phyloP scores from a whole-genome alignment of 2,797 vertebrate genomes.

The Rhinella marina region DNA sequence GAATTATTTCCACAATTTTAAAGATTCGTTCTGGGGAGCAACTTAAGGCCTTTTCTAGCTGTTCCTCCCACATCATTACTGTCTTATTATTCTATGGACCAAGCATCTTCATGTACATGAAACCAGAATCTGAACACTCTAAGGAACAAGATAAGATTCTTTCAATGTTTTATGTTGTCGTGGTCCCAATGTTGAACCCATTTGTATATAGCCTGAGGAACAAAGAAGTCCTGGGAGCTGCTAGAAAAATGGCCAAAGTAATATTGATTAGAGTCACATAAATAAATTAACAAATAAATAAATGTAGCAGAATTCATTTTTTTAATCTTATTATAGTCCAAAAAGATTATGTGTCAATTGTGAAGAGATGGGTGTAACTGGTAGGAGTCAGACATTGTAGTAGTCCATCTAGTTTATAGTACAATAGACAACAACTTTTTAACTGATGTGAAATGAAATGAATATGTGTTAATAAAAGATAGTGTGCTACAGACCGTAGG shows the following conservation, averaged over 20 bases:
- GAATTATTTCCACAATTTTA: neutral
- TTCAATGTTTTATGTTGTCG: slow-evolving; percentile 21
- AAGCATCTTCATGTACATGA: slow-evolving; percentile 22
- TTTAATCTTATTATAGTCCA: too few species aligned
- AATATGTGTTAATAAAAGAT: too few species aligned
- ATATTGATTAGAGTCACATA: too few species aligned
- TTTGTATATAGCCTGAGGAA: slow-evolving; percentile 59
- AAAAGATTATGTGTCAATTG: too few species aligned
- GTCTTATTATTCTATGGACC: slow-evolving; percentile 38
- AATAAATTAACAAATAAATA: too few species aligned
- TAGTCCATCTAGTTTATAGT: too few species aligned
- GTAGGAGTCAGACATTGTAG: too few species aligned
- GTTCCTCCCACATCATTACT: neutral
- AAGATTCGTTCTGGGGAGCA: neutral
- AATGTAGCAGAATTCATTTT: too few species aligned
- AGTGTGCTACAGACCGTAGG: too few species aligned
- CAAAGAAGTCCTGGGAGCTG: slow-evolving; percentile 24
- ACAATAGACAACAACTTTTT: too few species aligned
- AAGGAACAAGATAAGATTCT: slow-evolving; percentile 23
- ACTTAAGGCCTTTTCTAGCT: slow-evolving; percentile 23
- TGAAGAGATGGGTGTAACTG: too few species aligned
- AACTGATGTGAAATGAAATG: too few species aligned
- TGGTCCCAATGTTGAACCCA: slow-evolving; percentile 63
- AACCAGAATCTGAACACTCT: neutral
- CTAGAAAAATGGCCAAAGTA: neutral